Conservation (phyloP, 2,888 invertebrate genomes). For the Dryocosmus kuriphilus region DNA sequence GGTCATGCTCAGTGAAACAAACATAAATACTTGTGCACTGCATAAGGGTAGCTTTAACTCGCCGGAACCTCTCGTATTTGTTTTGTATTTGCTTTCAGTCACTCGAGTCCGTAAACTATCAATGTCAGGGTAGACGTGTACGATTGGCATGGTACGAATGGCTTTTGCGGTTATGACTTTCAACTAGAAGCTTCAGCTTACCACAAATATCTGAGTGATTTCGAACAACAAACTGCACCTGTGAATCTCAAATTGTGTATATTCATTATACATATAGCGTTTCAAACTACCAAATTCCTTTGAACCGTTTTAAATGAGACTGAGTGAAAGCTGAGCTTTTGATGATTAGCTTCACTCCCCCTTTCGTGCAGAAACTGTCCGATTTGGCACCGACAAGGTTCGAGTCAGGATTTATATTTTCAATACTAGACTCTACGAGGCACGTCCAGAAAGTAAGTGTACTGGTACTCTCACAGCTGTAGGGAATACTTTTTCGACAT, state of each 20-base stretch:
- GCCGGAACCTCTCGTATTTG: slow-evolving; percentile 52
- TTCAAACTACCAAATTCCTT: not conserved
- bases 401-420: too few species aligned
- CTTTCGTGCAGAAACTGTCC: too few species aligned
- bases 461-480: too few species aligned
- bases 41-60: slow-evolving; percentile 48
- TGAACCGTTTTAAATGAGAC: not conserved
- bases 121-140: slow-evolving; percentile 52
- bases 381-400: not conserved
- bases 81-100: slow-evolving; percentile 55
- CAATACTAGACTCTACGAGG: too few species aligned
- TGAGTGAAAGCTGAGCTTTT: not conserved
- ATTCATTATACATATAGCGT: not conserved
- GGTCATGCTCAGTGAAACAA: slow-evolving; percentile 10
- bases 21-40: slow-evolving; percentile 12
- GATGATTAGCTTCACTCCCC: too few species aligned
- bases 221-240: slow-evolving; percentile 25
- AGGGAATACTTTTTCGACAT: too few species aligned
- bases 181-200: slow-evolving; percentile 42
- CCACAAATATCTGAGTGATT: slow-evolving; percentile 26
- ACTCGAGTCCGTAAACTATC: slow-evolving; percentile 53
- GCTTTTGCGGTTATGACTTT: slow-evolving; percentile 56
- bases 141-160: slow-evolving; percentile 51
- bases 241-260: slow-evolving; percentile 9
- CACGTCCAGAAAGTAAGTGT: too few species aligned